phyloP scores from a whole-genome alignment of 2,113 vertebrate species.

The Pangasianodon gigas region DNA sequence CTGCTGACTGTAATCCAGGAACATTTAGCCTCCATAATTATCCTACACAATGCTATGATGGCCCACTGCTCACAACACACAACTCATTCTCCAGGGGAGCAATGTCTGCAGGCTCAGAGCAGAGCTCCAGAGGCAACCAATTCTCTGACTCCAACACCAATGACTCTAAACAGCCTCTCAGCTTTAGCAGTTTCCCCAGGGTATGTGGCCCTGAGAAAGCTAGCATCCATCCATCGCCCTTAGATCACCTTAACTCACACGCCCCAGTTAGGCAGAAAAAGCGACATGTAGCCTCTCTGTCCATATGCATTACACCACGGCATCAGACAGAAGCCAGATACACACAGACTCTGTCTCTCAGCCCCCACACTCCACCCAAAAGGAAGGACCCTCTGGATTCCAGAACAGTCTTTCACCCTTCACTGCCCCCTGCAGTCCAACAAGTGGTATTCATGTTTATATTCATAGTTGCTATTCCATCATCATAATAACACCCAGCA shows the following conservation, averaged over 20 bases:
- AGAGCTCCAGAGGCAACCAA: constrained; percentile 58
- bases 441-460: constrained; percentile 49
- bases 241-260: constrained; percentile 54
- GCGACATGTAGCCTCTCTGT: constrained; percentile 79
- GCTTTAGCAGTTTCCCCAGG: constrained; percentile 8
- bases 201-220: constrained; percentile 10
- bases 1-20: constrained; percentile 55
- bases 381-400: constrained; percentile 26
- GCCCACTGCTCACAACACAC: constrained; percentile 30
- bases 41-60: background rate
- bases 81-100: constrained; percentile 69
- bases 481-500: constrained; percentile 6
- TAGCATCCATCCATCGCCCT: background rate
- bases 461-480: constrained; percentile 28
- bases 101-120: constrained; percentile 69
- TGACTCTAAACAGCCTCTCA: constrained; percentile 26
- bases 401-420: constrained; percentile 30
- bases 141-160: constrained; percentile 27
- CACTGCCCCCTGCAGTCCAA: constrained; percentile 50
- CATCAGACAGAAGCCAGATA: constrained; percentile 28
- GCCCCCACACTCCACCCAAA: constrained; percentile 40
- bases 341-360: constrained; percentile 38
- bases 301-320: constrained; percentile 62
- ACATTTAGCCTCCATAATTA: constrained; percentile 15
- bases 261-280: constrained; percentile 64